Base-by-base conservation (phyloP, 2,888 invertebrate species). In the Caenorhabditis doughertyi region DNA sequence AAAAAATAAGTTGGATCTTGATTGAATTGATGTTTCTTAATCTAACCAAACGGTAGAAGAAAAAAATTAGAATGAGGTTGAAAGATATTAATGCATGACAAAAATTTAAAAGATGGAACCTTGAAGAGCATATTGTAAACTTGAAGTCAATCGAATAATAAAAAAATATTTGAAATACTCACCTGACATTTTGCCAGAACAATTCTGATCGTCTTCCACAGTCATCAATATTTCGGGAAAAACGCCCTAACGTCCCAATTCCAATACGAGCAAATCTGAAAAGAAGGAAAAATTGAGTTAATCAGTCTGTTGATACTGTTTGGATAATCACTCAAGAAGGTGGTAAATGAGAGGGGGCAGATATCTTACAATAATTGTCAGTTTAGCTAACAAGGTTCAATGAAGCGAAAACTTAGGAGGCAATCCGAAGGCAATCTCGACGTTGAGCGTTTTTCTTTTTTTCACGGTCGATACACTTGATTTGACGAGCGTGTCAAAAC, bases 181-280 rank as follows among this genome's bases (percentile, higher is more conserved):
- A 81, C 81, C 82, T 79, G 82, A 68, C 83, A 83, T 83, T 79
- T 83, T 83, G 68, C 51, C 79, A 23, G 83, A 80, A 47, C 68
- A 68, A 25, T 81, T 79, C 21, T 73, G 71, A 76, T 83, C 81
- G 67, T 81, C 85, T 39, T 83, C 83, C 58, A 85, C 83, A 53
- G 85, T 85, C 85, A 85, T 85, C 68, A 32, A 81, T 70, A 51
- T 21, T 23, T 77, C 68, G 49, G 32, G 39, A 53, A 47, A 42
- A 77, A 82, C 84, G 84, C 71, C 60, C 70, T 64, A 58, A 73
- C 80, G 82, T 79, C 35, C 47, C 21, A 65, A 32, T 35, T 73
- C 79, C 84, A 27, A 58, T 58, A 35, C 51, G 76, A 72, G 73
- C 62, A 71, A 82, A 65, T 76, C 84, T 84, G 76, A 68, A 84